These are phyloP conservation scores for Kryphioiulus occultus DNA, from an alignment of 2,888 invertebrate species.

Conservation along the genomic window DNA sequence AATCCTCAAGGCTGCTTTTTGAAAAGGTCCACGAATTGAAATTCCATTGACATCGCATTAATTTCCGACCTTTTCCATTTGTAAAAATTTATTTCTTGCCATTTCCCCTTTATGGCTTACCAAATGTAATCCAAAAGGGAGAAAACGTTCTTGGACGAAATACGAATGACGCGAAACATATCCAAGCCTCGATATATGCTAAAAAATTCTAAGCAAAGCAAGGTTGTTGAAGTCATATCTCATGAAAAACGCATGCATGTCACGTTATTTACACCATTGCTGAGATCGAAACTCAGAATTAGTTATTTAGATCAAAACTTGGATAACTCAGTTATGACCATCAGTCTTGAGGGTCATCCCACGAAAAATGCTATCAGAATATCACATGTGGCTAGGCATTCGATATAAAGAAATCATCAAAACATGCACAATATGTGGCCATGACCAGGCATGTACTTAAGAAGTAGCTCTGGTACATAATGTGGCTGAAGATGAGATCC, in stretches of 20 bases:
- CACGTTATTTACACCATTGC: neutral
- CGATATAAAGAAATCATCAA: neutral
- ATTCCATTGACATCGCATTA: conserved; percentile 3
- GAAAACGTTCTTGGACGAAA: neutral
- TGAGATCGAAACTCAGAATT: neutral
- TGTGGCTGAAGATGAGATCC: no score
- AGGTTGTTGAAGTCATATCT: neutral
- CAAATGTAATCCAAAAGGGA: neutral
- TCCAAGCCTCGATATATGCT: neutral
- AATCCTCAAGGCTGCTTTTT: neutral
- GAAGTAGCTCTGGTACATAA: no score
- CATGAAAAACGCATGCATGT: neutral
- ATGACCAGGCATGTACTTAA: neutral
- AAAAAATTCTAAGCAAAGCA: neutral
- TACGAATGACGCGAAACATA: neutral
- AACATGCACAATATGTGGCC: neutral
- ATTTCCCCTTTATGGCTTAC: neutral
- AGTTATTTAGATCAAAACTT: neutral
- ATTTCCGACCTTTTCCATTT: neutral
- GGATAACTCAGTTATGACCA: neutral
- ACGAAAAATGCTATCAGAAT: neutral
- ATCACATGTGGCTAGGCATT: neutral
- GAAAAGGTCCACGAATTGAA: neutral
- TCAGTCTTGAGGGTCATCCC: neutral
- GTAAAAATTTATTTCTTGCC: neutral